Evolutionary conservation across 2,888 invertebrate species (phyloP).

Genomic region (Cacoxenus indagator): DNA sequence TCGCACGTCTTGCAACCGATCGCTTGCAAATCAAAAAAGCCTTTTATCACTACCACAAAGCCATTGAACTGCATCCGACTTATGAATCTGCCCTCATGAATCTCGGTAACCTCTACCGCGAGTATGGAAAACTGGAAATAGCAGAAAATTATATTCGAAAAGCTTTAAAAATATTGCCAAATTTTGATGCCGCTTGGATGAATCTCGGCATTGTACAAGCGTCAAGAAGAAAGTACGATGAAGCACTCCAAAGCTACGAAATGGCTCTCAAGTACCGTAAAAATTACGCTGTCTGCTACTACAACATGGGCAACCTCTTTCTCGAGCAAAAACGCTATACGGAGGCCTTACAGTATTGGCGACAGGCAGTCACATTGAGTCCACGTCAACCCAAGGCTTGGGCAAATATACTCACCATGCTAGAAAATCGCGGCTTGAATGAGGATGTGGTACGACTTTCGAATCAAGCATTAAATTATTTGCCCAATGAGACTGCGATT

Average conservation of each 20-base stretch:
- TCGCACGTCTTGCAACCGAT: constrained; percentile 90
- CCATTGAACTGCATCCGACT: constrained; percentile 90
- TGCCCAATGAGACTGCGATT: constrained; percentile 83
- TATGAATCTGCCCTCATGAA: constrained; percentile 95
- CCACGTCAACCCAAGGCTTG: constrained; percentile 88
- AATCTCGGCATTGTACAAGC: constrained; percentile 95
- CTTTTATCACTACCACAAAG: constrained; percentile 82
- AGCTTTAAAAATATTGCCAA: constrained; percentile 78
- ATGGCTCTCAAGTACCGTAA: constrained; percentile 82
- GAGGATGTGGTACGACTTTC: constrained; percentile 81
- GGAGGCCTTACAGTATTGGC: constrained; percentile 86
- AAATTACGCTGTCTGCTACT: constrained; percentile 92
- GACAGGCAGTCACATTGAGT: constrained; percentile 82
- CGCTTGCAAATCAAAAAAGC: constrained; percentile 78
- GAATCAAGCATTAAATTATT: constrained; percentile 77
- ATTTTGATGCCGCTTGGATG: constrained; percentile 98
- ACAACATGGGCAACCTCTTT: constrained; percentile 95
- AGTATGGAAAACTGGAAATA: constrained; percentile 88
- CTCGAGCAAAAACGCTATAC: constrained; percentile 81
- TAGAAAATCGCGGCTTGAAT: constrained; percentile 81
- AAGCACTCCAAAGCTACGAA: constrained; percentile 84
- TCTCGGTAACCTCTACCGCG: constrained; percentile 94
- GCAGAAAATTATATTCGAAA: constrained; percentile 86
- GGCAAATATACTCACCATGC: constrained; percentile 90
- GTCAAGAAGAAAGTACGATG: constrained; percentile 77